Conservation (phyloP, 2,888 invertebrate genomes). For the Lasiommata megera region DNA sequence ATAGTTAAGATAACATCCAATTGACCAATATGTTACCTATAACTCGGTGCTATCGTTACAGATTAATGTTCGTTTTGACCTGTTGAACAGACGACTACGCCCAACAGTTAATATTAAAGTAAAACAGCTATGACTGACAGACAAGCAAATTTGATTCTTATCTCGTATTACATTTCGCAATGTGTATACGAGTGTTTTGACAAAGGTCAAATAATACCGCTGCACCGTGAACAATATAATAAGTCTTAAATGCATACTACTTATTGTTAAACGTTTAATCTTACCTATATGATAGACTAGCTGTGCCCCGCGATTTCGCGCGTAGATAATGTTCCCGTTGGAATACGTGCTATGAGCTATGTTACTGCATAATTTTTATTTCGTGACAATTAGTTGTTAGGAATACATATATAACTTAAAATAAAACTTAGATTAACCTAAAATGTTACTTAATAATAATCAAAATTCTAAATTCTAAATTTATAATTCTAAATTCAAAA, state of each 20-base stretch:
- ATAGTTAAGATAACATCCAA: conserved; percentile 7
- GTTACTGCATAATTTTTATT: no score
- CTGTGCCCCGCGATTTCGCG: no score
- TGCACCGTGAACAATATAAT: neutral
- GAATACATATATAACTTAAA: no score
- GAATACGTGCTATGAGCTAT: no score
- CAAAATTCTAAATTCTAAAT: no score
- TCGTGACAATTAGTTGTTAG: no score
- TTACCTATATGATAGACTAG: neutral
- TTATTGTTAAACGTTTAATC: neutral
- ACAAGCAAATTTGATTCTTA: conserved; percentile 5
- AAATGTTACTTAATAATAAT: no score
- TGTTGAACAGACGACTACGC: conserved; percentile 1
- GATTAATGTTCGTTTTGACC: conserved; percentile 6
- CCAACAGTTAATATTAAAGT: conserved; percentile 3
- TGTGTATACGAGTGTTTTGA: neutral
- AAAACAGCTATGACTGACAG: neutral
- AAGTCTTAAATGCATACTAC: neutral
- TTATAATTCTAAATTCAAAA: no score
- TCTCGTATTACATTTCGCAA: conserved; percentile 1
- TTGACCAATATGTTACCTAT: neutral
- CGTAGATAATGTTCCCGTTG: no score
- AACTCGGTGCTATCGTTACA: neutral
- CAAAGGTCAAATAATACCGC: neutral
- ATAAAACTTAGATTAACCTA: no score